Evolutionary conservation across 2,888 invertebrate species (phyloP).

Genomic region (Gymnoscelis rufifasciata): DNA sequence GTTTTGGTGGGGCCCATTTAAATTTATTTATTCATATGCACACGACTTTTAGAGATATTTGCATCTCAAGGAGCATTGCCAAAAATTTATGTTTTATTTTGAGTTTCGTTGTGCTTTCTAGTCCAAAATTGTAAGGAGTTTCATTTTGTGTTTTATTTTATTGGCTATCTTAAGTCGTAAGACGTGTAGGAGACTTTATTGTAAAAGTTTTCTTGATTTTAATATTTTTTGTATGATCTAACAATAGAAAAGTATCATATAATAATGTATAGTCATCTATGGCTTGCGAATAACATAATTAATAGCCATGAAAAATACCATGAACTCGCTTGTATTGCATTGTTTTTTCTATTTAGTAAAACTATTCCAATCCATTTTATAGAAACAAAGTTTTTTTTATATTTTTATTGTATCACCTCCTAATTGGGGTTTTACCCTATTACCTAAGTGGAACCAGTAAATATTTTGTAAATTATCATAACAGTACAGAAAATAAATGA

Average conservation of each 20-base stretch:
- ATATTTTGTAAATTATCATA: conserved; percentile 57
- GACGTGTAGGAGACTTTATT: conserved; percentile 19
- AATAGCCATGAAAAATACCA: conserved; percentile 72
- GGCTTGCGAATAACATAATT: conserved; percentile 78
- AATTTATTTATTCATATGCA: conserved; percentile 28
- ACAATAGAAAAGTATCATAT: conserved; percentile 70
- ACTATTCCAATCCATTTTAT: conserved; percentile 20
- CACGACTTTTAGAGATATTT: conserved; percentile 35
- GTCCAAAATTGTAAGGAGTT: conserved; percentile 63
- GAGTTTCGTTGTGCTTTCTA: conserved; percentile 71
- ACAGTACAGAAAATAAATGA: conserved; percentile 68
- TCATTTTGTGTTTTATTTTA: conserved; percentile 51
- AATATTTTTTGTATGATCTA: conserved; percentile 69
- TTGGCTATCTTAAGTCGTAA: conserved; percentile 44
- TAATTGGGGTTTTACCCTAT: conserved; percentile 27
- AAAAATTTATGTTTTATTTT: conserved; percentile 50
- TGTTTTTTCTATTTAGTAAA: conserved; percentile 54
- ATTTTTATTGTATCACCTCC: conserved; percentile 19
- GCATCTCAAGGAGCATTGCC: conserved; percentile 43
- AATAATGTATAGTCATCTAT: conserved; percentile 69
- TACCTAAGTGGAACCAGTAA: conserved; percentile 44
- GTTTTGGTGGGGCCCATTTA: conserved; percentile 30
- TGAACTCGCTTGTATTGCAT: conserved; percentile 73
- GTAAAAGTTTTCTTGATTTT: conserved; percentile 60
- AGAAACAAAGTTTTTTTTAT: conserved; percentile 25